Conservation (phyloP, 1,140 invertebrate species). For the Papilio helenus region DNA sequence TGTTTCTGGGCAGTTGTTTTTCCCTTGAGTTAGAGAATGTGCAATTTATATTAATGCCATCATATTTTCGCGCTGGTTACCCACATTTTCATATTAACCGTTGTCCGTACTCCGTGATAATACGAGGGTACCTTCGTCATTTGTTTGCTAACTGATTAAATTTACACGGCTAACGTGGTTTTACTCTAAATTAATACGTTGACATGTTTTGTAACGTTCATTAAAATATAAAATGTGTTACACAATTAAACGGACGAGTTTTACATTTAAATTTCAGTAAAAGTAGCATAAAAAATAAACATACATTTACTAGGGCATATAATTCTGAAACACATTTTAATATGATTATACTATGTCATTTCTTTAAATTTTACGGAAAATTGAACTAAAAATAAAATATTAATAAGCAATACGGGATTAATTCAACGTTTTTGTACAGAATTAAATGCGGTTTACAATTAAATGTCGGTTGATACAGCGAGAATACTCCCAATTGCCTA, state of each 20-base stretch:
- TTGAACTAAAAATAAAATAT: not conserved
- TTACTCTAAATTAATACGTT: constrained; percentile 41
- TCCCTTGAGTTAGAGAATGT: constrained; percentile 56
- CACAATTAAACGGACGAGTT: not conserved
- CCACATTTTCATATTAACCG: constrained; percentile 76
- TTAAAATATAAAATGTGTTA: constrained; percentile 2
- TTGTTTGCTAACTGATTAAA: constrained; percentile 75
- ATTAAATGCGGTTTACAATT: constrained; percentile 37
- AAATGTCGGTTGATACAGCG: constrained; percentile 27
- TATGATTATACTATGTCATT: not conserved
- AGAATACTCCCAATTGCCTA: constrained; percentile 40
- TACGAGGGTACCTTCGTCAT: constrained; percentile 74
- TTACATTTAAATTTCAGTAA: not conserved
- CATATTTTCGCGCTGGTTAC: constrained; percentile 74
- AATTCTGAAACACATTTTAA: too few species aligned
- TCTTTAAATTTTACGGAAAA: not conserved
- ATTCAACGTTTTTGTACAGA: not conserved
- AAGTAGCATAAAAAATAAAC: not conserved
- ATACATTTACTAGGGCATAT: not conserved
- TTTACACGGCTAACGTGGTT: constrained; percentile 68
- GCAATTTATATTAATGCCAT: constrained; percentile 75
- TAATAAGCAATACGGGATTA: not conserved
- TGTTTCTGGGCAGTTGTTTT: constrained; percentile 66
- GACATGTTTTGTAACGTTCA: constrained; percentile 10
- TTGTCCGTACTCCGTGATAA: constrained; percentile 67